These are phyloP conservation scores for Lepilemur ruficaudatus DNA, from an alignment of 2,797 vertebrate genomes.

Conservation along the genomic window DNA sequence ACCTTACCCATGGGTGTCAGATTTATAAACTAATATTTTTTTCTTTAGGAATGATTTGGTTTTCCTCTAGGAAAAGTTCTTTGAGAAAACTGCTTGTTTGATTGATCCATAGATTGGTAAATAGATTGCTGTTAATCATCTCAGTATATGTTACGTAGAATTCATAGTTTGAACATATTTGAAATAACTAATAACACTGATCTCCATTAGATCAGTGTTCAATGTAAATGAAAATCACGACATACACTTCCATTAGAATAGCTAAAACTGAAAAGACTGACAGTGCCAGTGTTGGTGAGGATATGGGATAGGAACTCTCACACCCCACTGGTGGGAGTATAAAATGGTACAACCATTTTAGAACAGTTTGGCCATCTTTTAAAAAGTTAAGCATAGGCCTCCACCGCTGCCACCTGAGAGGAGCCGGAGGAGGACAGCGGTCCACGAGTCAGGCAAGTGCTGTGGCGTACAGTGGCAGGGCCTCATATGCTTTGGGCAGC, in stretches of 20 bases:
- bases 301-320: not conserved
- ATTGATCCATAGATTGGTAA: not conserved
- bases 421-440: no score
- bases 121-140: slow-evolving; percentile 39
- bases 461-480: no score
- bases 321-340: not conserved
- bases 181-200: slow-evolving; percentile 43
- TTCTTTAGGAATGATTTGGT: not conserved
- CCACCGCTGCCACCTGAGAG: no score
- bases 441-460: no score
- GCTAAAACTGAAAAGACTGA: not conserved
- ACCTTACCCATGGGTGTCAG: not conserved
- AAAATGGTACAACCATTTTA: slow-evolving; percentile 5
- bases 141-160: slow-evolving; percentile 36
- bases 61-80: slow-evolving; percentile 27
- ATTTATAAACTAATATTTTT: not conserved
- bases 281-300: not conserved
- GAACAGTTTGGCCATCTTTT: slow-evolving; percentile 10
- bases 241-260: not conserved
- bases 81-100: not conserved
- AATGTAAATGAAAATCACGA: slow-evolving; percentile 36
- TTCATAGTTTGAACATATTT: slow-evolving; percentile 47
- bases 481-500: no score
- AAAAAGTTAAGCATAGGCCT: not conserved
- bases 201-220: not conserved